Conservation (phyloP, 1,140 invertebrate genomes). For the Heliothis virescens region DNA sequence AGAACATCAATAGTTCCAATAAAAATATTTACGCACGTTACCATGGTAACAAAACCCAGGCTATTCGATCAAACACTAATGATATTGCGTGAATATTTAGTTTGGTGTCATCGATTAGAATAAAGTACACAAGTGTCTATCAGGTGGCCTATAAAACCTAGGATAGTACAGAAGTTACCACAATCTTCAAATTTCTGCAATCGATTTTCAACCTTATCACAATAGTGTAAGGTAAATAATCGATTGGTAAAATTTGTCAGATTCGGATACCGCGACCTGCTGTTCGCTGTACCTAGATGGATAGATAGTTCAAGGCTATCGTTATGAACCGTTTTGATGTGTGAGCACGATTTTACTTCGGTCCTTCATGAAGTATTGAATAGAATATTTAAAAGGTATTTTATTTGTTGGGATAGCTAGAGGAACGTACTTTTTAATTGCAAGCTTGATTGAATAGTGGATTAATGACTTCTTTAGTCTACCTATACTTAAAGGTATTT, state of each 20-base stretch:
- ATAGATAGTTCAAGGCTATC: background rate
- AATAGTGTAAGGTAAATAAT: no score
- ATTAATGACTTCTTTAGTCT: no score
- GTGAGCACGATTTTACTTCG: conserved; percentile 1
- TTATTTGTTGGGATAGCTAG: background rate
- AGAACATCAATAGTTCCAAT: no score
- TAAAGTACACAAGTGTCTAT: background rate
- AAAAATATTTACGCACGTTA: background rate
- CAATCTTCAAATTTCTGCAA: no score
- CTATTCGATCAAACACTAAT: conserved; percentile 13
- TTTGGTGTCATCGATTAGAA: conserved; percentile 14
- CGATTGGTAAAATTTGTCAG: no score
- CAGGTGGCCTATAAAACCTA: conserved; percentile 13
- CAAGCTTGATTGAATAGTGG: no score
- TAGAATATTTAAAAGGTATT: background rate
- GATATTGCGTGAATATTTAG: conserved; percentile 1
- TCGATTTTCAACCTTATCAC: no score
- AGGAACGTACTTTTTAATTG: background rate
- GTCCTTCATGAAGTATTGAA: conserved; percentile 8
- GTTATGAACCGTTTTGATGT: conserved; percentile 15
- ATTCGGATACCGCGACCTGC: no score
- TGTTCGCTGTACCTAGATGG: no score
- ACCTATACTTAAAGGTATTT: no score
- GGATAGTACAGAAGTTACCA: no score
- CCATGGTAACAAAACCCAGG: background rate